A percentile compares a stretch with the other conserved stretches of the same genome.
Conservation (phyloP, 2,888 invertebrate species). For the Tromatobia lineatoria region DNA sequence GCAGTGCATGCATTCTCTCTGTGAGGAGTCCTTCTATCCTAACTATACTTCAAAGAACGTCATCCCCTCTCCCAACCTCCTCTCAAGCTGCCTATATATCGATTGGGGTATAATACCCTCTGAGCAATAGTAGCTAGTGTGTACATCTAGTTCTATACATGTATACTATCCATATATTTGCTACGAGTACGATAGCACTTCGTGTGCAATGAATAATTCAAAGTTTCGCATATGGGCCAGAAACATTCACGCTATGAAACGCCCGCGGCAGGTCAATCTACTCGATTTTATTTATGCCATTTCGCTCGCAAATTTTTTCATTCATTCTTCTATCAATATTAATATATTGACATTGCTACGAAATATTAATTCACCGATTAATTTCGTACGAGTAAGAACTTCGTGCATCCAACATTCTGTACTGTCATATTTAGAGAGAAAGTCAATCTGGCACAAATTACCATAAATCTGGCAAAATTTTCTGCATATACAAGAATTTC, state of each 20-base stretch:
- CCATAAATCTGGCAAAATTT: not conserved
- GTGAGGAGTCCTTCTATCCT: conserved; percentile 31
- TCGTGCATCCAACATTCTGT: not conserved
- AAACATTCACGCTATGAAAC: conserved; percentile 41
- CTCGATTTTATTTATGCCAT: conserved; percentile 9
- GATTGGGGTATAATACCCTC: conserved; percentile 60
- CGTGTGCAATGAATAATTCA: conserved; percentile 64
- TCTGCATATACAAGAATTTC: no score
- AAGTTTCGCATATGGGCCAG: conserved; percentile 44
- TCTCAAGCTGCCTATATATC: conserved; percentile 16
- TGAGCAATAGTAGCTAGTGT: conserved; percentile 27
- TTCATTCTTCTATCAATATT: not conserved
- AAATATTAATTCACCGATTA: not conserved
- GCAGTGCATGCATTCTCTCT: not conserved
- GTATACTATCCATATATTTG: not conserved
- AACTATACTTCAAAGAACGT: conserved; percentile 45
- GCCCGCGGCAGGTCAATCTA: conserved; percentile 15
- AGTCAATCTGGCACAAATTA: no score
- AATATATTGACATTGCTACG: not conserved
- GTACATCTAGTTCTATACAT: not conserved
- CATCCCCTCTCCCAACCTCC: not conserved
- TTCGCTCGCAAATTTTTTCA: not conserved
- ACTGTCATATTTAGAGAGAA: no score
- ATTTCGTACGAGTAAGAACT: not conserved
- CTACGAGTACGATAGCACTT: conserved; percentile 55